A percentile compares a stretch with the other conserved stretches of the same genome.
These are phyloP conservation scores for Cetonia aurata DNA, from an alignment of 2,888 invertebrate genomes.

Conservation along the genomic window DNA sequence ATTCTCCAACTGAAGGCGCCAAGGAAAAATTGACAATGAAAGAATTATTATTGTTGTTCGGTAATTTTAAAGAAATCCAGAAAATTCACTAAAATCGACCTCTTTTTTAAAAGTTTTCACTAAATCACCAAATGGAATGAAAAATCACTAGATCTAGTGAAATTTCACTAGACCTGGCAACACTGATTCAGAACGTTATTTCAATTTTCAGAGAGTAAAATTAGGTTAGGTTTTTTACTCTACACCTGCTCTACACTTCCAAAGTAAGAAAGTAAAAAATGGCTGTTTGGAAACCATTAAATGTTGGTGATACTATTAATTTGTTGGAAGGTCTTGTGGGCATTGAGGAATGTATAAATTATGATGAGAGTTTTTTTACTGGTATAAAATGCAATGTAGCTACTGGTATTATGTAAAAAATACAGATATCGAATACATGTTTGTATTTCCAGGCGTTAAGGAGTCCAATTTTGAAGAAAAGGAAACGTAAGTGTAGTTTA, in stretches of 20 bases:
- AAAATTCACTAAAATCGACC: too few species aligned
- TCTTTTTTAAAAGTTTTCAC: too few species aligned
- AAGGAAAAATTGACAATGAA: too few species aligned
- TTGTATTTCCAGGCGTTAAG: slow-evolving; percentile 8
- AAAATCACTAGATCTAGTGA: too few species aligned
- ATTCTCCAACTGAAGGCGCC: too few species aligned
- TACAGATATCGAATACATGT: not conserved
- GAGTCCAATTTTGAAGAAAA: slow-evolving; percentile 27
- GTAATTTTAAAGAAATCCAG: too few species aligned
- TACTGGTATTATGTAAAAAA: slow-evolving; percentile 1
- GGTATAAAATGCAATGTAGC: slow-evolving; percentile 50
- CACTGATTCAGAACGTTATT: too few species aligned
- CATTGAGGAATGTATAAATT: slow-evolving; percentile 82
- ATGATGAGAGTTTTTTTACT: slow-evolving; percentile 70
- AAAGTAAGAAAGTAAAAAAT: slow-evolving; percentile 4
- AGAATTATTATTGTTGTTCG: too few species aligned
- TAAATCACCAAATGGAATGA: too few species aligned
- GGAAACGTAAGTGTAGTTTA: slow-evolving; percentile 50
- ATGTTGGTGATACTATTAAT: slow-evolving; percentile 71
- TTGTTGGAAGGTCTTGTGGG: slow-evolving; percentile 79
- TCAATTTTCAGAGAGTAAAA: too few species aligned
- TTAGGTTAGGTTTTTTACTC: not conserved
- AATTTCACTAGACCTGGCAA: too few species aligned
- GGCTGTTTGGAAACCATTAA: slow-evolving; percentile 75
- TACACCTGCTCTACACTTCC: too few species aligned